Evolutionary conservation across 2,888 invertebrate genomes (phyloP), one percentile per base, ranked within the genome.

Genomic region (Temnothorax unifasciatus): DNA sequence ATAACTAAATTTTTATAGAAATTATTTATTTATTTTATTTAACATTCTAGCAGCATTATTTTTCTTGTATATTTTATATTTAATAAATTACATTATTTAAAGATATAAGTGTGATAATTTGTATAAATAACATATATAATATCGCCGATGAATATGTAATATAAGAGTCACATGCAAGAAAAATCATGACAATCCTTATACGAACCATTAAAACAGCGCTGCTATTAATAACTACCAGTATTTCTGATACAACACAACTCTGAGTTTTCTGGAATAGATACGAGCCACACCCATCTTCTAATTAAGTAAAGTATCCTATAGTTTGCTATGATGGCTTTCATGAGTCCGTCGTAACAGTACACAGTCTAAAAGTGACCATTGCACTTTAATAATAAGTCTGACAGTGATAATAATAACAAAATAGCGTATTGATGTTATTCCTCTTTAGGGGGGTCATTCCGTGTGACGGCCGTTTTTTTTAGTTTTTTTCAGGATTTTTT

Each of bases 271-370:
- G 2, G 50, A 44, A 50, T 25, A 59, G 47, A 41, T 38, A 64
- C 2, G 11, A 41, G 13, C 57, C 50, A 29, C 63, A 9, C 52
- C 59, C 34, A 71, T 64, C 59, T 79, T 57, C 9, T 34, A 63
- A 86, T 87, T 85, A 85, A 63, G 21, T 68, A 59, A 85, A 81
- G 69, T 66, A 54, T 47, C 8, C 11, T 21, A 8, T 47, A 34
- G 15, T 47, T 77, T 69, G 50, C 64, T 54, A 11, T 34, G 44
- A 11, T 34, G 44, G 11, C 21, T 69, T 41, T 34, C 21, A 9
- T 11, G 5, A 47, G 8, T 29, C 44, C 13, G 11, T 21, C 25
- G n/a, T 61, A 59, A 15, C 29, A 57, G 0, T 13, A n/a, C 34
- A 38, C 11, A 3, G 41, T 21, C 13, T 63, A 4, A 59, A n/a